Base-by-base conservation (phyloP, 2,888 invertebrate genomes). In the Ceriagrion tenellum region DNA sequence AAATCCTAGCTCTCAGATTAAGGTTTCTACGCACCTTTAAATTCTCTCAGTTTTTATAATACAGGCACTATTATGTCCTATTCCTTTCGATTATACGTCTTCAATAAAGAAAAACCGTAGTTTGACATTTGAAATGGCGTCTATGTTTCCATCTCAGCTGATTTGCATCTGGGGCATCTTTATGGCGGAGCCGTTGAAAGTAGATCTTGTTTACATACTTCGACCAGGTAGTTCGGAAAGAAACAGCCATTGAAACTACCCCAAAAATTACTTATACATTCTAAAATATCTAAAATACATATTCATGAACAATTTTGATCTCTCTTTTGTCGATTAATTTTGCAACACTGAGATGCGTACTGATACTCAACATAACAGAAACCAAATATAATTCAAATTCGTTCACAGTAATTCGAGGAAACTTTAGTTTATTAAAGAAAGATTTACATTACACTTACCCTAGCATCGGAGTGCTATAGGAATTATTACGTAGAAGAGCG, bases 91-190 rank as follows among this genome's bases (percentile, higher is more conserved):
- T 35, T 26, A 20, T 40, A 40, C 35, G 13, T 91, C 23, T 40
- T 91, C 26, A 69, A 93, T 13, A n/a, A n/a, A 26, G 35, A 93
- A 69, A 47, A 69, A 47, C 35, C n/a, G 40, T 47, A 40, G 18
- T 55, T 63, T 69, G 63, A 93, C 93, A 93, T 93, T 69, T 93
- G 93, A 93, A 47, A 93, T 93, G 93, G 93, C 93, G 93, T 93
- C 93, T 26, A 69, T 93, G 93, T 93, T 93, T 93, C 55, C 74
- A 93, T 91, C 90, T 59, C 90, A 59, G 81, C 81, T 81, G 81
- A 81, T 81, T 81, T 81, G 81, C 81, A 81, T 81, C 81, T 81
- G 35, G 81, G 81, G 35, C 81, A 81, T 26, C 81, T 16, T 35
- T 35, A 81, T 81, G 81, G 81, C 81, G 81, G 30, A 81, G 35